A percentile compares a stretch with the other conserved stretches of the same genome.
Conservation (phyloP, 2,113 vertebrate genomes). For the Dermatemys mawii region DNA sequence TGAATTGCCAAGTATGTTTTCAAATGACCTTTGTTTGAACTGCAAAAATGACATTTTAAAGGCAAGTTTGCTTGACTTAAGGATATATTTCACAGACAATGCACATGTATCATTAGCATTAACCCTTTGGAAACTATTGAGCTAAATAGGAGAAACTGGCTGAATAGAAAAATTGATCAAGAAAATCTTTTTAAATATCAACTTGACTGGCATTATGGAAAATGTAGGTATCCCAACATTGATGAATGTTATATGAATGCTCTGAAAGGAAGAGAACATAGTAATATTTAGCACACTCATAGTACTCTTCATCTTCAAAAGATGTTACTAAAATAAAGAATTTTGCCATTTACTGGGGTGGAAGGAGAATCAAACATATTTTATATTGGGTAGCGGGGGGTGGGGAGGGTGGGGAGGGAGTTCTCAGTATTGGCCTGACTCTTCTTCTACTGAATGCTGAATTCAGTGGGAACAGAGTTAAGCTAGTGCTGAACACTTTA, state of each 20-base stretch:
- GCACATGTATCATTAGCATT: background rate
- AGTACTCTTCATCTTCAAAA: background rate
- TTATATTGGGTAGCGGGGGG: background rate
- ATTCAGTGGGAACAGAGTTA: background rate
- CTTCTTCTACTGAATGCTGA: background rate
- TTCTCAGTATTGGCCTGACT: background rate
- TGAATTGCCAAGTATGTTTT: background rate
- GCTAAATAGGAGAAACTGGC: background rate
- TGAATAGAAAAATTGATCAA: background rate
- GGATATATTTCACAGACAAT: background rate
- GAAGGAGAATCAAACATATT: background rate
- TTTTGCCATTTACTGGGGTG: background rate
- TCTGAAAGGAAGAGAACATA: background rate
- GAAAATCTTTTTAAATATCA: constrained; percentile 13
- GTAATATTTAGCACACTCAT: background rate
- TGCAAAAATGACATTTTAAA: background rate
- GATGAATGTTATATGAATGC: background rate
- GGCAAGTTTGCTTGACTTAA: background rate
- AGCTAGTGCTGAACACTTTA: background rate
- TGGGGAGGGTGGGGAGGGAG: background rate
- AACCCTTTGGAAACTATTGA: background rate
- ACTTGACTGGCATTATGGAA: background rate
- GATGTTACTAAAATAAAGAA: background rate
- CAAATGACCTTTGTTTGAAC: background rate
- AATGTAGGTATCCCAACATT: background rate